Conservation (phyloP, 2,113 vertebrate species). For the pig (Sus scrofa) region DNA sequence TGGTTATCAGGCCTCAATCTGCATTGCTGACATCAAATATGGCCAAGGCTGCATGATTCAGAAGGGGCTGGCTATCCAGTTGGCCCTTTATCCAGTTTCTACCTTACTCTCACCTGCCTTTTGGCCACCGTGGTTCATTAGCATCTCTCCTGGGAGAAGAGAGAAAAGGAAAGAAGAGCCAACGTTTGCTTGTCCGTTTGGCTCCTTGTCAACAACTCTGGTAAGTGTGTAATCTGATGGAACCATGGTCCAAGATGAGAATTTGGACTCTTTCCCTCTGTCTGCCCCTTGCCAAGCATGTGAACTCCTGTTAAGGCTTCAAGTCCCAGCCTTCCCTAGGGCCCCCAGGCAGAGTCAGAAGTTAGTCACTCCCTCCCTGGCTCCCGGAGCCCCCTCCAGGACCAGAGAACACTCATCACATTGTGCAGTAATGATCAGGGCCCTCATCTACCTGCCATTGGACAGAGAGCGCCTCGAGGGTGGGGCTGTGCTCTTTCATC, state of each 20-base stretch:
- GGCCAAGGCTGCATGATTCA: background rate
- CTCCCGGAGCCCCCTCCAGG: conserved; percentile 53
- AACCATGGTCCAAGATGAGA: conserved; percentile 67
- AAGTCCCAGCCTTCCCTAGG: conserved; percentile 65
- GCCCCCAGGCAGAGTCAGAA: conserved; percentile 59
- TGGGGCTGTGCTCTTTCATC: background rate
- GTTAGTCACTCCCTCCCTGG: conserved; percentile 73
- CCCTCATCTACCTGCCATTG: background rate
- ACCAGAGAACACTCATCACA: conserved; percentile 46
- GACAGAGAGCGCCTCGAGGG: background rate
- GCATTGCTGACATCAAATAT: background rate
- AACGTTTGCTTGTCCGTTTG: conserved; percentile 67
- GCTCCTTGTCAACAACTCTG: conserved; percentile 66
- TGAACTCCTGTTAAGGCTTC: conserved; percentile 78
- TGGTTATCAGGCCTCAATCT: background rate
- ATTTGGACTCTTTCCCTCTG: conserved; percentile 72
- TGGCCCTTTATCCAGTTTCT: background rate
- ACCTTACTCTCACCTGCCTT: conserved; percentile 9
- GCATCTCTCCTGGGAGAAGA: conserved; percentile 37
- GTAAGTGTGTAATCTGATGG: conserved; percentile 77
- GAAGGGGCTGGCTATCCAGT: background rate
- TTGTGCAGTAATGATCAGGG: conserved; percentile 37
- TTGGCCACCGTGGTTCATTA: conserved; percentile 62
- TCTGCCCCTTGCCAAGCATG: conserved; percentile 75
- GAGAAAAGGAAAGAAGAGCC: conserved; percentile 32